Evolutionary conservation across 2,888 invertebrate genomes (phyloP), one percentile per base, ranked within the genome.

Genomic region (Himalopsyche anomala): DNA sequence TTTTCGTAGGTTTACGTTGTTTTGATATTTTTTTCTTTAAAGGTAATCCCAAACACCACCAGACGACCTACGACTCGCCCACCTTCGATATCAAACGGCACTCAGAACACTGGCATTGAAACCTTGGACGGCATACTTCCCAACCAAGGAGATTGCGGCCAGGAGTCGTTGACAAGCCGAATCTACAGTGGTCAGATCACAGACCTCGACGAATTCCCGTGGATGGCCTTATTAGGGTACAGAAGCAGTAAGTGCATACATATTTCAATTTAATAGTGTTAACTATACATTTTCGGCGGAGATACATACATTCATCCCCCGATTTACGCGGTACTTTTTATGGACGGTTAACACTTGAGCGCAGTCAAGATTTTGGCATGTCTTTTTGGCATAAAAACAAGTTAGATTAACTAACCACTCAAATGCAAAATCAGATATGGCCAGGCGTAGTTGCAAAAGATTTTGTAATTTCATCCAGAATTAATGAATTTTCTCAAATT

Each of bases 131-230:
- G 84, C 62, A 80, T 86, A 8, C 81, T 87, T 15, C 86, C 85
- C 55, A 17, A 91, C 0, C 89, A 89, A 3, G 90, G 90, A 69
- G 91, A 92, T 83, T 95, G 95, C 88, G 95, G 95, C 9, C 90
- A 92, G 36, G 93, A 93, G 62, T 93, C 92, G 56, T 92, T 92
- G 81, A 93, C 92, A n/a, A 93, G 95, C 90, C 93, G 94, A 82
- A 94, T 95, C 82, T 94, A 93, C 88, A 95, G 94, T 81, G 95
- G 95, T 12, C 92, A 93, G 85, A 91, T 94, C 80, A 94, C 95
- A 0, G 94, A 94, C n/a, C 89, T 94, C 6, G 94, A 94, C 85
- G 95, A 95, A 89, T 95, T 94, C 90, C 95, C 95, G 0, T 95
- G 95, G 95, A 92, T 95, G 93, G 94, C 93, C 0, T 89, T 95